phyloP scores from a whole-genome alignment of 2,888 invertebrate genomes.

The Oligia strigilis region DNA sequence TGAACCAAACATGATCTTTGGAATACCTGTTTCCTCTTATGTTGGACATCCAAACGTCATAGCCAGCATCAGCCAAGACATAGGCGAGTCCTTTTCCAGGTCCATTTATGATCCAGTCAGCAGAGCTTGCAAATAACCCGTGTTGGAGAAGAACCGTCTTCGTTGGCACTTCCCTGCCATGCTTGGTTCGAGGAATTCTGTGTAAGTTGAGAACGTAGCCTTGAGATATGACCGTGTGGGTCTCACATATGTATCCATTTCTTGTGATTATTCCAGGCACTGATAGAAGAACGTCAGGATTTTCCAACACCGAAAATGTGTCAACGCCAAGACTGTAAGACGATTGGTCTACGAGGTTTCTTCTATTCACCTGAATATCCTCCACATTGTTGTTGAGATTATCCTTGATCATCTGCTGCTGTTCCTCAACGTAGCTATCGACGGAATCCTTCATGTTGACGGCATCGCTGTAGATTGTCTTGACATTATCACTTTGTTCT shows the following conservation, averaged over 20 bases:
- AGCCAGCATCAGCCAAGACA: conserved; percentile 92
- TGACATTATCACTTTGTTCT: conserved; percentile 72
- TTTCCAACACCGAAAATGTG: conserved; percentile 69
- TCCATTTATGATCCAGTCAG: conserved; percentile 94
- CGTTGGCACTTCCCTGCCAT: conserved; percentile 70
- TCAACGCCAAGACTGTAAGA: conserved; percentile 74
- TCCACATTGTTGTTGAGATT: conserved; percentile 79
- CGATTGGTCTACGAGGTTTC: conserved; percentile 75
- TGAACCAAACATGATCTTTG: conserved; percentile 90
- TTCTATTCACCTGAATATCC: conserved; percentile 74
- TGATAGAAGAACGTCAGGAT: conserved; percentile 80
- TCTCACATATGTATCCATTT: conserved; percentile 93
- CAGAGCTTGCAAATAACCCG: conserved; percentile 94
- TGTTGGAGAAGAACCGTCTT: conserved; percentile 93
- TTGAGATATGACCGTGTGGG: conserved; percentile 94
- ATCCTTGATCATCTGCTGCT: conserved; percentile 75
- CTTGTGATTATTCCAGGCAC: conserved; percentile 84
- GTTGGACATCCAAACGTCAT: conserved; percentile 96
- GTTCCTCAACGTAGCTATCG: conserved; percentile 77
- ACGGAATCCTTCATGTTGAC: conserved; percentile 76
- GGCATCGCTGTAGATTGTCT: conserved; percentile 69
- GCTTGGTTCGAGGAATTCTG: conserved; percentile 92
- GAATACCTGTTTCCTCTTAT: conserved; percentile 95
- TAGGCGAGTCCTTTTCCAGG: conserved; percentile 92
- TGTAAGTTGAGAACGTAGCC: conserved; percentile 95